A percentile compares a stretch with the other conserved stretches of the same genome.
Evolutionary conservation across 2,113 vertebrate genomes (phyloP).

Genomic region (Murina feae): DNA sequence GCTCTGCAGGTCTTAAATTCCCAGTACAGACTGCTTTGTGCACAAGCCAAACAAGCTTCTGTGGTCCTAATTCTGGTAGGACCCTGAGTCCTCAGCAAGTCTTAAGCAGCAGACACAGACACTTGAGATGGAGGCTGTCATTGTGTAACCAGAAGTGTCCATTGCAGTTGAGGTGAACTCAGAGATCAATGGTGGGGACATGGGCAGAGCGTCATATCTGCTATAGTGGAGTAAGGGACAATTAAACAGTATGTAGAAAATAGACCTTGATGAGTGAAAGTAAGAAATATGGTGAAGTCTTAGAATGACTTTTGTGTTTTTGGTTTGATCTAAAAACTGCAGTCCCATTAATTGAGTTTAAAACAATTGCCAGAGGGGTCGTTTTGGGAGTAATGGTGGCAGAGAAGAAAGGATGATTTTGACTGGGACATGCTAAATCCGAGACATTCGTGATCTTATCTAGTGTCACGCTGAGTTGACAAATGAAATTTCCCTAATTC

Average conservation of each 20-base stretch:
- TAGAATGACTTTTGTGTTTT: neutral
- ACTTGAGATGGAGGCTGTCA: neutral
- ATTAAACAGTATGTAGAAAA: neutral
- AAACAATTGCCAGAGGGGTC: neutral
- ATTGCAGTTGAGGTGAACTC: neutral
- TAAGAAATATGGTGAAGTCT: neutral
- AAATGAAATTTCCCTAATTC: neutral
- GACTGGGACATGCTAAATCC: neutral
- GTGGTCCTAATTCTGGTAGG: neutral
- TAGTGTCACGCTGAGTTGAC: neutral
- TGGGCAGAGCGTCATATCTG: neutral
- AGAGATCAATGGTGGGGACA: neutral
- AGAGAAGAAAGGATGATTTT: neutral
- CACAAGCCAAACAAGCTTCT: neutral
- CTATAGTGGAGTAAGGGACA: neutral
- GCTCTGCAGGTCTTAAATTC: neutral
- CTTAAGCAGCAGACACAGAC: neutral
- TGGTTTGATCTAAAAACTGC: neutral
- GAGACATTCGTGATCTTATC: neutral
- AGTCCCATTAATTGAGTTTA: neutral
- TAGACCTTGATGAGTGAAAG: neutral
- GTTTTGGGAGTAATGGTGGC: neutral
- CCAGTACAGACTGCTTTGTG: neutral
- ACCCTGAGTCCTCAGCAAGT: neutral
- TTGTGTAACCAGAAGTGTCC: accelerated